A percentile compares a stretch with the other conserved stretches of the same genome.
phyloP scores from a whole-genome alignment of 2,888 invertebrate genomes.

The Lydus trimaculatus region DNA sequence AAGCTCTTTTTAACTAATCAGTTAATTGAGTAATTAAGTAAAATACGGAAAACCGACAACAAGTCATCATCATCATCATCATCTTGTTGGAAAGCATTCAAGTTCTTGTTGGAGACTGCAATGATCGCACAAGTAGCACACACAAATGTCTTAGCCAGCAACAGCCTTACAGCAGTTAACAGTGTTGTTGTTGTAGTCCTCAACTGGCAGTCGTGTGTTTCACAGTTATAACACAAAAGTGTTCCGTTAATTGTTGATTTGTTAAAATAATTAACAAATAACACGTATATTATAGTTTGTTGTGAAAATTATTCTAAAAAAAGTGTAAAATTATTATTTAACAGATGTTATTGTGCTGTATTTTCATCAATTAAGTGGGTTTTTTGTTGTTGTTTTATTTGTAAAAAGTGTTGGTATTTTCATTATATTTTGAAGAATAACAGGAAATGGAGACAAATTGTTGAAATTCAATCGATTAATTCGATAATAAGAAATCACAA shows the following conservation, averaged over 20 bases:
- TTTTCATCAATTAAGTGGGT: neutral
- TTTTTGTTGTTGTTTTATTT: no score
- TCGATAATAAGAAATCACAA: neutral
- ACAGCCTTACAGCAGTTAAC: neutral
- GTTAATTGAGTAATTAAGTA: no score
- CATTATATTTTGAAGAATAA: neutral
- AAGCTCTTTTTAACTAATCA: no score
- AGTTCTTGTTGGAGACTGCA: conserved; percentile 43
- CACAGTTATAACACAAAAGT: conserved; percentile 26
- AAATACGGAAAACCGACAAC: no score
- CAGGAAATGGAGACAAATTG: neutral
- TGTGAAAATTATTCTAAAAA: neutral
- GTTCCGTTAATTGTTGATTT: conserved; percentile 30
- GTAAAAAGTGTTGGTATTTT: no score
- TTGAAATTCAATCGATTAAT: neutral
- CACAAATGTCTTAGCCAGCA: conserved; percentile 30
- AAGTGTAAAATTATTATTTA: neutral
- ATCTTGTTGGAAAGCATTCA: neutral
- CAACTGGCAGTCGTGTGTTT: conserved; percentile 29
- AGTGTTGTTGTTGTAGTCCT: conserved; percentile 31
- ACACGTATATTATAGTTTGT: no score
- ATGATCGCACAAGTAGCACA: conserved; percentile 50
- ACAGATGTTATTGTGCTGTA: neutral
- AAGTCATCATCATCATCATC: no score
- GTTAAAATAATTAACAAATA: neutral